These are phyloP conservation scores for Zelostemma sp. DNA, from an alignment of 1,140 invertebrate species.

Conservation along the genomic window DNA sequence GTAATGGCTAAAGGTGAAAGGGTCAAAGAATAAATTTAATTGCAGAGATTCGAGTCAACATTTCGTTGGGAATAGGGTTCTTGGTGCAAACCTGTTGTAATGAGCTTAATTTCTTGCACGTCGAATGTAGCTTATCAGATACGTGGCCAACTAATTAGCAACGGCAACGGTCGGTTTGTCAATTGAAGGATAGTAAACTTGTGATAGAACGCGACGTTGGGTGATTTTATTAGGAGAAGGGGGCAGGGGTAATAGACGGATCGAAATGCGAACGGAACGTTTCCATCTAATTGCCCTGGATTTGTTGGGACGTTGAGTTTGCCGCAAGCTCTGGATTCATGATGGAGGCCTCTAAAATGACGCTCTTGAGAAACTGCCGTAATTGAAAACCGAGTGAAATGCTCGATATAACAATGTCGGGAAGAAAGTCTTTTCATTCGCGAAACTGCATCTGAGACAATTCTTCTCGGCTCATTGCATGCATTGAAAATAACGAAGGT, in stretches of 20 bases:
- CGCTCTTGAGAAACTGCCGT: slow-evolving; percentile 2
- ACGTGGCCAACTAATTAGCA: slow-evolving; percentile 14
- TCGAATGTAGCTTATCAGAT: slow-evolving; percentile 45
- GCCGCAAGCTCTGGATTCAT: background rate
- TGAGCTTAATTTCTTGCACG: slow-evolving; percentile 18
- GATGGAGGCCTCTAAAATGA: slow-evolving; percentile 1
- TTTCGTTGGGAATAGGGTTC: background rate
- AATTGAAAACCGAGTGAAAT: slow-evolving; percentile 13
- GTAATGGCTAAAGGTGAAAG: too few species aligned
- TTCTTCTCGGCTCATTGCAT: background rate
- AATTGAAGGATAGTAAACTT: slow-evolving; percentile 9
- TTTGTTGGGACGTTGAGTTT: slow-evolving; percentile 5
- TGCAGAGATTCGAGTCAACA: background rate
- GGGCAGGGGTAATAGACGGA: background rate
- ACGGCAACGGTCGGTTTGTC: slow-evolving; percentile 5
- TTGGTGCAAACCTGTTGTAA: background rate
- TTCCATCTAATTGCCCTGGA: slow-evolving; percentile 9
- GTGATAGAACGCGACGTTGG: background rate
- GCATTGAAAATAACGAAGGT: background rate
- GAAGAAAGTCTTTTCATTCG: background rate
- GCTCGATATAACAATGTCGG: slow-evolving; percentile 17
- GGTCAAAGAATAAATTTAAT: too few species aligned
- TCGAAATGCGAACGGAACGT: slow-evolving; percentile 6
- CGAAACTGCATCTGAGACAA: background rate
- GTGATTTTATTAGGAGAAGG: slow-evolving; percentile 2